Evolutionary conservation across 2,888 invertebrate species (phyloP).

Genomic region (Cotesia congregata): DNA sequence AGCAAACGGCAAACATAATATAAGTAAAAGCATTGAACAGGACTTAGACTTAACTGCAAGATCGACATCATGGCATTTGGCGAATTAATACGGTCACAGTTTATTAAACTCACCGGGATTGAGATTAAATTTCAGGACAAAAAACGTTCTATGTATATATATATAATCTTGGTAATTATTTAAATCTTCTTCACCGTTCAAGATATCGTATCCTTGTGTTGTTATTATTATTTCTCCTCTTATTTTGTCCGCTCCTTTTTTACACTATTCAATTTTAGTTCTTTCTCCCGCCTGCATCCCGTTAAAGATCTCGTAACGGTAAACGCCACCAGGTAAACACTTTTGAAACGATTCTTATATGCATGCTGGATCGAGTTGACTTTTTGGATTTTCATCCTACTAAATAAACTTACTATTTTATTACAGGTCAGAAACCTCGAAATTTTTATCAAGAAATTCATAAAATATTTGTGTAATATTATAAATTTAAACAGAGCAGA

Average conservation of each 20-base stretch:
- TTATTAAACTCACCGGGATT: background rate
- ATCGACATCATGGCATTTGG: background rate
- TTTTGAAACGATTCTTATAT: constrained; percentile 22
- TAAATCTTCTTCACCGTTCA: background rate
- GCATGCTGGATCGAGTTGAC: constrained; percentile 49
- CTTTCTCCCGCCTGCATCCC: constrained; percentile 56
- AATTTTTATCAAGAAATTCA: no score
- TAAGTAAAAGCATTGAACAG: background rate
- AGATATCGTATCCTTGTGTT: background rate
- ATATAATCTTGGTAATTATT: background rate
- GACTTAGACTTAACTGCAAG: background rate
- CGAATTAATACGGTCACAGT: background rate
- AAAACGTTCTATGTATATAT: background rate
- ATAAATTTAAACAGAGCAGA: no score
- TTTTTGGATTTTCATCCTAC: constrained; percentile 47
- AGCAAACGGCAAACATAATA: no score
- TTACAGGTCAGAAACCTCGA: no score
- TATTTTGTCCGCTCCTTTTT: background rate
- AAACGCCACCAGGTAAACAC: constrained; percentile 46
- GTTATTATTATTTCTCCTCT: background rate
- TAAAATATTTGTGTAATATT: no score
- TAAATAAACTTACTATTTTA: background rate
- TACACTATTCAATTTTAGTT: constrained; percentile 32
- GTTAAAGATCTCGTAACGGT: constrained; percentile 61
- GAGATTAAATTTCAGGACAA: background rate